Percentiles rank a stretch among this genome's conserved stretches.
phyloP scores from a whole-genome alignment of 2,888 invertebrate species.

The Clivina fossor region DNA sequence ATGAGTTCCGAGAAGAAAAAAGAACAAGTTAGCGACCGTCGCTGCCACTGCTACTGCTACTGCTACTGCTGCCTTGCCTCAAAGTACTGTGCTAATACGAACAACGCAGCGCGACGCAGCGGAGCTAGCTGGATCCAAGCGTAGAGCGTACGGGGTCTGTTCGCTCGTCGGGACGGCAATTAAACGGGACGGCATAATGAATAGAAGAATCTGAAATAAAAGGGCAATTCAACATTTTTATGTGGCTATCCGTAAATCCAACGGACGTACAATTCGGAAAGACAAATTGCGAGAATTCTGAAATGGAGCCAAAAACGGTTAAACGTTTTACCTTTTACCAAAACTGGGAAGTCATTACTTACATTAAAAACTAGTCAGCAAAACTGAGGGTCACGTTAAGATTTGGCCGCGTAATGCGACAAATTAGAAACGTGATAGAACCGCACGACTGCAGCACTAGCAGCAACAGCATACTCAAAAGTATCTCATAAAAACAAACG shows the following conservation, averaged over 20 bases:
- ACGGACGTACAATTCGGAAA: slow-evolving; percentile 30
- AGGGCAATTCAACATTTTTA: slow-evolving; percentile 31
- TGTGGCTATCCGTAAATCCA: slow-evolving; percentile 31
- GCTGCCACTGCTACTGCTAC: too few species aligned
- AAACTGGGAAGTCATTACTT: slow-evolving; percentile 45
- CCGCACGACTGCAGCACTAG: neutral
- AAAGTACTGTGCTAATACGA: neutral
- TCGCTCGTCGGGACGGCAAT: slow-evolving; percentile 12
- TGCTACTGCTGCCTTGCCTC: neutral
- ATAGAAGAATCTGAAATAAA: slow-evolving; percentile 33
- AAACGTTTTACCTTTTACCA: slow-evolving; percentile 43
- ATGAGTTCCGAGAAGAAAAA: too few species aligned
- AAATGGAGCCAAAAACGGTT: slow-evolving; percentile 44
- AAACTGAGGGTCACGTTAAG: slow-evolving; percentile 36
- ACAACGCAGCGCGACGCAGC: too few species aligned
- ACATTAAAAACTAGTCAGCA: slow-evolving; percentile 47
- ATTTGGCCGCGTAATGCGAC: slow-evolving; percentile 20
- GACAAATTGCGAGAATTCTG: slow-evolving; percentile 33
- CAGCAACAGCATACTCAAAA: too few species aligned
- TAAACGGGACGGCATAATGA: slow-evolving; percentile 26
- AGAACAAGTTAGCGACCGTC: too few species aligned
- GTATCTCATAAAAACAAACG: slow-evolving; percentile 15
- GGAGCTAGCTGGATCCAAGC: too few species aligned
- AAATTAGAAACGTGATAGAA: slow-evolving; percentile 18
- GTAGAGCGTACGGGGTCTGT: slow-evolving; percentile 2